A percentile compares a stretch with the other conserved stretches of the same genome.
Conservation (phyloP, 2,113 vertebrate species). For the Marcusenius ussheri region DNA sequence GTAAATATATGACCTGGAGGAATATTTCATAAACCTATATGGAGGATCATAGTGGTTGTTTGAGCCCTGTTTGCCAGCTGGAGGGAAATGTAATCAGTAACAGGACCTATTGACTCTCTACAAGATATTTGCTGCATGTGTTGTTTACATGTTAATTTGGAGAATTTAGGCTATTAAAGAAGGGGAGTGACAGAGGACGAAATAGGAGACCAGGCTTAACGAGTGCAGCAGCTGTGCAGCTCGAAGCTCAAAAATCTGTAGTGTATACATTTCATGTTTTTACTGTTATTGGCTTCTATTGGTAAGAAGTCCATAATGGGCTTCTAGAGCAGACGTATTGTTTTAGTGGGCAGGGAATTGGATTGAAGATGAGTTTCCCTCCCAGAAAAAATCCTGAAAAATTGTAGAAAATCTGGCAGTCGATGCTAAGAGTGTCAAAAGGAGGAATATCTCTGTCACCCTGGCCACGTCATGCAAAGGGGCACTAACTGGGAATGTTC, state of each 20-base stretch:
- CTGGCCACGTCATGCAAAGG: neutral
- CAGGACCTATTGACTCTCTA: conserved; percentile 11
- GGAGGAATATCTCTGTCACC: neutral
- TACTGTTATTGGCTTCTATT: neutral
- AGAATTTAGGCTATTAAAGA: conserved; percentile 52
- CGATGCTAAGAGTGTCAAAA: neutral
- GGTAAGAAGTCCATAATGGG: neutral
- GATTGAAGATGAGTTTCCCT: neutral
- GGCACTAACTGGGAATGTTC: neutral
- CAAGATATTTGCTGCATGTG: conserved; percentile 32
- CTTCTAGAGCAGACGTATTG: neutral
- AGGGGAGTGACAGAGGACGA: conserved; percentile 41
- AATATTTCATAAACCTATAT: neutral
- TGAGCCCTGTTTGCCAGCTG: neutral
- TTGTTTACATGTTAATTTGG: conserved; percentile 46
- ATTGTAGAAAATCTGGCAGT: neutral
- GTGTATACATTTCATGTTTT: neutral
- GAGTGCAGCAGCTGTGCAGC: conserved; percentile 44
- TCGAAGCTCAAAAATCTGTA: neutral
- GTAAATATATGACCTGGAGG: neutral
- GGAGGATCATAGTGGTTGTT: neutral
- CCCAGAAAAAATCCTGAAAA: neutral
- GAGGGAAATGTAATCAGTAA: conserved; percentile 12
- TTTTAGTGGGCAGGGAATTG: neutral
- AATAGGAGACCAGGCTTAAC: conserved; percentile 32